These are phyloP conservation scores for Globodera rostochiensis DNA, from an alignment of 1,140 invertebrate species.

Conservation along the genomic window DNA sequence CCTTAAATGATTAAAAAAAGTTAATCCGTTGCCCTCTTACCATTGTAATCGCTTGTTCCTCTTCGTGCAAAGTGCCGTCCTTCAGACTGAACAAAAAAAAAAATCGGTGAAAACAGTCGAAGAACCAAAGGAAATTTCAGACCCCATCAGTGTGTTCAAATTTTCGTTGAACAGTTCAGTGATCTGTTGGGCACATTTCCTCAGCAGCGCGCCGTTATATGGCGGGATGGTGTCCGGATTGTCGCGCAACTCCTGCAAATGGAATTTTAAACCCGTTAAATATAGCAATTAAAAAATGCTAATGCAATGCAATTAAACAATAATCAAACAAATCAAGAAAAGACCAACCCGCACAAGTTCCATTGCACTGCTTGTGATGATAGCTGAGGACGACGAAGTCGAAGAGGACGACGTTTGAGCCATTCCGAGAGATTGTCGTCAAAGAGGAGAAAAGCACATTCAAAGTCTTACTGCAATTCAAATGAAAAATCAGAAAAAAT, in stretches of 20 bases:
- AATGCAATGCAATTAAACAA: too few relatives aligned
- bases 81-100: constrained; percentile 22
- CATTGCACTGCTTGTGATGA: constrained; percentile 1
- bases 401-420: too few relatives aligned
- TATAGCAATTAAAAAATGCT: too few relatives aligned
- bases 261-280: neutral
- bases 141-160: constrained; percentile 12
- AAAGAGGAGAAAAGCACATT: too few relatives aligned
- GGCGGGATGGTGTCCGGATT: constrained; percentile 39
- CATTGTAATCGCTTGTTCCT: constrained; percentile 18
- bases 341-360: constrained; percentile 18
- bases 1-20: too few relatives aligned
- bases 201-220: constrained; percentile 26
- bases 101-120: too few relatives aligned
- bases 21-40: neutral
- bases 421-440: too few relatives aligned
- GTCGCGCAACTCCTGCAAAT: constrained; percentile 26
- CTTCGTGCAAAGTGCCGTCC: neutral
- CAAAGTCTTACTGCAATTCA: too few relatives aligned
- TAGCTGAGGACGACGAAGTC: neutral
- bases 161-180: constrained; percentile 35
- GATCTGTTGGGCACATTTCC: constrained; percentile 37
- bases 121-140: neutral
- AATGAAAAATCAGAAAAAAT: too few relatives aligned
- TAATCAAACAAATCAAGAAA: neutral